Conservation (phyloP, 2,797 vertebrate genomes). For the Leucoraja ocellata region DNA sequence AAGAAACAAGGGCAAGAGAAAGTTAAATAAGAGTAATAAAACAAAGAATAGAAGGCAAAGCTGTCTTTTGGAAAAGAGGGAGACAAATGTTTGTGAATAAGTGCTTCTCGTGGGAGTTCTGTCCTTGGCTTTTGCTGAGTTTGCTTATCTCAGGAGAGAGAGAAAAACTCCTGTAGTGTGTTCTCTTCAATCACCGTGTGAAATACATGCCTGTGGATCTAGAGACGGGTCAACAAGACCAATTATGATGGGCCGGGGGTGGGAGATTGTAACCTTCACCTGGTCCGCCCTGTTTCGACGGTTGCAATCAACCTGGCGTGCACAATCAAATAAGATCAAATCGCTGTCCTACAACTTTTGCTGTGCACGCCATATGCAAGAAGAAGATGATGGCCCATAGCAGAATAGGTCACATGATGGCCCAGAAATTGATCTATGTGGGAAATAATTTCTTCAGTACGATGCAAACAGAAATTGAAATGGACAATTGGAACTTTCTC, state of each 20-base stretch:
- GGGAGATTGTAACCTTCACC: too few relatives aligned
- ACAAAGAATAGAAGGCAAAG: not conserved
- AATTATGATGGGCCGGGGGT: not conserved
- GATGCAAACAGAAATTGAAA: too few relatives aligned
- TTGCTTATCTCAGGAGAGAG: not conserved
- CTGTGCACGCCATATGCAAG: too few relatives aligned
- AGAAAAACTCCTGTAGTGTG: not conserved
- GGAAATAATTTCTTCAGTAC: too few relatives aligned
- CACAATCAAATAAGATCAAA: too few relatives aligned
- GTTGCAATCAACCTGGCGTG: too few relatives aligned
- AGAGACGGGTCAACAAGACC: not conserved
- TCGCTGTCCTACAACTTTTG: too few relatives aligned
- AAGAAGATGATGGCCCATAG: not conserved
- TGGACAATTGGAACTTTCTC: too few relatives aligned
- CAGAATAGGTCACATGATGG: not conserved
- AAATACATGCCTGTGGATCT: not conserved
- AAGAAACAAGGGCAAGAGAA: not conserved
- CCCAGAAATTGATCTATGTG: too few relatives aligned
- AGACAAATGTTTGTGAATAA: not conserved
- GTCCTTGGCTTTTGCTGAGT: constrained; percentile 29
- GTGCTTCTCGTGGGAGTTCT: not conserved
- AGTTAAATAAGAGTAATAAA: not conserved
- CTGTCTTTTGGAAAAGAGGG: not conserved
- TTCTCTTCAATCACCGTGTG: not conserved
- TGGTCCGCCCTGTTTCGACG: too few relatives aligned